Evolutionary conservation across 2,797 vertebrate species (phyloP).

Genomic region (Poeciliopsis turneri): DNA sequence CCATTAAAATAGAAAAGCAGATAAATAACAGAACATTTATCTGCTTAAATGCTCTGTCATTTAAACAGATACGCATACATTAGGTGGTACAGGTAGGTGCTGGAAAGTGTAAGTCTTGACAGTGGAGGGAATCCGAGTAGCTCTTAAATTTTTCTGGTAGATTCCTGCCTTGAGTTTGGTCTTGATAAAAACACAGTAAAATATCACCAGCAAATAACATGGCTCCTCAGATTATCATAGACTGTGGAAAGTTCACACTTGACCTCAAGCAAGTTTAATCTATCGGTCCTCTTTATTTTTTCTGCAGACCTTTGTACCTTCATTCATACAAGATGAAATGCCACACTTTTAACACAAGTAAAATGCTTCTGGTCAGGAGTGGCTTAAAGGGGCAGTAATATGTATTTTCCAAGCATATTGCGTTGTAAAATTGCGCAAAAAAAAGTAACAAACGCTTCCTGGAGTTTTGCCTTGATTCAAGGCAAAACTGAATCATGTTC

Average conservation of each 20-base stretch:
- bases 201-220: background rate
- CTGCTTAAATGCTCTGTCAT: background rate
- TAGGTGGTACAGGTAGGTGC: background rate
- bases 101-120: background rate
- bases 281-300: background rate
- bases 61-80: background rate
- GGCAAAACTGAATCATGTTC: too few relatives aligned
- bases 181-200: background rate
- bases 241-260: background rate
- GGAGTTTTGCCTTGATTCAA: too few relatives aligned
- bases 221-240: background rate
- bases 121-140: background rate
- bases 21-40: too few relatives aligned
- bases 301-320: background rate
- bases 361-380: background rate
- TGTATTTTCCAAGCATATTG: too few relatives aligned
- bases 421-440: too few relatives aligned
- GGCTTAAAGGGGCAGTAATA: too few relatives aligned
- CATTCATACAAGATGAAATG: background rate
- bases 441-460: too few relatives aligned
- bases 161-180: background rate
- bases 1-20: too few relatives aligned
- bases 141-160: background rate
- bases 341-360: background rate
- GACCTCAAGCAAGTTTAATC: background rate